phyloP scores from a whole-genome alignment of 2,888 invertebrate genomes.

The Macropis europaea region DNA sequence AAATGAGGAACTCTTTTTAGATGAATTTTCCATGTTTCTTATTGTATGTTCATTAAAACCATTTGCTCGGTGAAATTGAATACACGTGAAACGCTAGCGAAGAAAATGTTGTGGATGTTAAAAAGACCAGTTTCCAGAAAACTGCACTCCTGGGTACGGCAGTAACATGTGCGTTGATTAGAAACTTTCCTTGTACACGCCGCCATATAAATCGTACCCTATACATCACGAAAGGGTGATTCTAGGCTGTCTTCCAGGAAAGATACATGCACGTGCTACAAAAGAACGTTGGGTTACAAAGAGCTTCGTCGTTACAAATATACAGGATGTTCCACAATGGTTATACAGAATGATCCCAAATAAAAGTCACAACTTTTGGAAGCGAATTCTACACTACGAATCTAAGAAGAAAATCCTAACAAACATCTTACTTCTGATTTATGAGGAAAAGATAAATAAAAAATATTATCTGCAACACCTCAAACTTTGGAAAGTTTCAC shows the following conservation, averaged over 20 bases:
- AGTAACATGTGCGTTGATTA: constrained; percentile 29
- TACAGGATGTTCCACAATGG: too few species aligned
- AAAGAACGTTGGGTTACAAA: not conserved
- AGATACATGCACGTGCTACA: not conserved
- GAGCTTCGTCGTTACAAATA: not conserved
- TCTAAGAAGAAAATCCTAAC: too few species aligned
- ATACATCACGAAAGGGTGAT: constrained; percentile 30
- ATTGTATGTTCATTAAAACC: too few species aligned
- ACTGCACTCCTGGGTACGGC: constrained; percentile 13
- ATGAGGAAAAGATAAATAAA: too few species aligned
- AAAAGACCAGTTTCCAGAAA: constrained; percentile 3
- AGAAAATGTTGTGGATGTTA: not conserved
- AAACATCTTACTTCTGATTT: too few species aligned
- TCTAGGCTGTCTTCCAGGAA: not conserved
- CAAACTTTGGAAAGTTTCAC: too few species aligned
- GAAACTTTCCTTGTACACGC: constrained; percentile 6
- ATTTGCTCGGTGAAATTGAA: not conserved
- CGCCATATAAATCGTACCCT: constrained; percentile 10
- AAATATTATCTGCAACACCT: too few species aligned
- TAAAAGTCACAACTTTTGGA: too few species aligned
- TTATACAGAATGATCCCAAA: too few species aligned
- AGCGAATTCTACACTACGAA: too few species aligned
- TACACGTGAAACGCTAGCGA: not conserved
- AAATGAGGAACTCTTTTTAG: too few species aligned
- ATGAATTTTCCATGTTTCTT: too few species aligned